Evolutionary conservation across 2,797 vertebrate species (phyloP).

Genomic region (Moxostoma hubbsi): DNA sequence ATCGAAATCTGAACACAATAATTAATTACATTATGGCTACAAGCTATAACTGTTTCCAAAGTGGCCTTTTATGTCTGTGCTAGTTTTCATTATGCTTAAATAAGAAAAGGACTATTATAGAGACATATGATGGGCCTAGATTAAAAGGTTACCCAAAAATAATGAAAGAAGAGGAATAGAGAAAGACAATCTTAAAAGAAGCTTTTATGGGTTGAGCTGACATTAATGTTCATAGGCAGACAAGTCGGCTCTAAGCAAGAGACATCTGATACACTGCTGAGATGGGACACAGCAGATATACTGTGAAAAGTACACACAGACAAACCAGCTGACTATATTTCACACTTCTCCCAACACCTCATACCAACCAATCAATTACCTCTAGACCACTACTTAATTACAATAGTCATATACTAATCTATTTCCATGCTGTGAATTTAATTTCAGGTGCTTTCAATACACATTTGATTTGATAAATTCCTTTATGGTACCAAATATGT

Average conservation of each 20-base stretch:
- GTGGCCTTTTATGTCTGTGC: conserved; percentile 5
- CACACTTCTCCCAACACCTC: no score
- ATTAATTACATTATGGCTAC: conserved; percentile 10
- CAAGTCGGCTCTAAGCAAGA: conserved; percentile 2
- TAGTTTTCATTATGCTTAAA: background rate
- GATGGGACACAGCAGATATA: conserved; percentile 16
- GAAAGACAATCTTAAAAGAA: background rate
- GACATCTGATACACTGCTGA: background rate
- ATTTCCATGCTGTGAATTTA: background rate
- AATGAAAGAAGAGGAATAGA: background rate
- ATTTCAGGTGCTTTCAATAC: background rate
- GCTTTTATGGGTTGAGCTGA: conserved; percentile 6
- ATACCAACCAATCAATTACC: background rate
- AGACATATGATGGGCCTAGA: background rate
- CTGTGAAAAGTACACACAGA: conserved; percentile 2
- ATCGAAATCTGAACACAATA: background rate
- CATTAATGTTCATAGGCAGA: conserved; percentile 11
- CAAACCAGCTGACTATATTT: background rate
- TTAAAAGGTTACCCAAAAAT: conserved; percentile 12
- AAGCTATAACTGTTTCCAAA: conserved; percentile 13
- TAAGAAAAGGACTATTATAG: background rate
- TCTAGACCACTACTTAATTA: background rate
- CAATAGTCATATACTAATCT: background rate
- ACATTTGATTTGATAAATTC: conserved; percentile 14
- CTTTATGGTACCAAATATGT: conserved; percentile 1